Percentiles rank a stretch among this genome's conserved stretches.
These are phyloP conservation scores for Trinectes maculatus DNA, from an alignment of 2,113 vertebrate genomes.

Conservation along the genomic window DNA sequence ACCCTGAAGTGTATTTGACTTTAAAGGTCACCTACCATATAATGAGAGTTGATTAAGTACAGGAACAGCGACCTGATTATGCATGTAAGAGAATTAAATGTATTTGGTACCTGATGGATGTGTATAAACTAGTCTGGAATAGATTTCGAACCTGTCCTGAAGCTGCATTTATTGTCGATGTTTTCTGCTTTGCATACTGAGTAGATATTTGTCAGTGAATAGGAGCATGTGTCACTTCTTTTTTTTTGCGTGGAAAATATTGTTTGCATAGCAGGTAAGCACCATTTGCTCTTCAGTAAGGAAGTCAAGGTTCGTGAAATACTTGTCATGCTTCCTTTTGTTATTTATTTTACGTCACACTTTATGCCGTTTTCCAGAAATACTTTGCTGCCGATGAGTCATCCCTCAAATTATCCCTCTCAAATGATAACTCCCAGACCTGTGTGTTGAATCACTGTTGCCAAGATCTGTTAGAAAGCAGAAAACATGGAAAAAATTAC, in stretches of 20 bases:
- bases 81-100: conserved; percentile 49
- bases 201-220: conserved; percentile 38
- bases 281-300: conserved; percentile 49
- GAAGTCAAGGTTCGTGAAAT: conserved; percentile 61
- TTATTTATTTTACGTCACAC: conserved; percentile 68
- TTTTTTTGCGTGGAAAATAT: conserved; percentile 29
- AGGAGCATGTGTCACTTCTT: conserved; percentile 52
- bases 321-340: conserved; percentile 50
- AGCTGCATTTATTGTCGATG: conserved; percentile 27
- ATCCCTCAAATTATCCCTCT: conserved; percentile 57
- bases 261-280: conserved; percentile 50
- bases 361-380: conserved; percentile 54
- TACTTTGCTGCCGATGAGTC: conserved; percentile 59
- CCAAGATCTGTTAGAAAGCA: conserved; percentile 55
- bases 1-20: conserved; percentile 39
- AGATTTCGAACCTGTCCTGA: conserved; percentile 43
- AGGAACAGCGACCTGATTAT: conserved; percentile 50
- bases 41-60: conserved; percentile 48
- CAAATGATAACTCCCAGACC: conserved; percentile 63
- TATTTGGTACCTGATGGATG: conserved; percentile 40
- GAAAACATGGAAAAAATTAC: conserved; percentile 58
- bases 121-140: conserved; percentile 47
- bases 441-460: conserved; percentile 54
- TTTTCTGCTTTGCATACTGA: conserved; percentile 40
- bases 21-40: conserved; percentile 11